Evolutionary conservation across 1,140 invertebrate genomes (phyloP).

Genomic region (Leptinotarsa texana): DNA sequence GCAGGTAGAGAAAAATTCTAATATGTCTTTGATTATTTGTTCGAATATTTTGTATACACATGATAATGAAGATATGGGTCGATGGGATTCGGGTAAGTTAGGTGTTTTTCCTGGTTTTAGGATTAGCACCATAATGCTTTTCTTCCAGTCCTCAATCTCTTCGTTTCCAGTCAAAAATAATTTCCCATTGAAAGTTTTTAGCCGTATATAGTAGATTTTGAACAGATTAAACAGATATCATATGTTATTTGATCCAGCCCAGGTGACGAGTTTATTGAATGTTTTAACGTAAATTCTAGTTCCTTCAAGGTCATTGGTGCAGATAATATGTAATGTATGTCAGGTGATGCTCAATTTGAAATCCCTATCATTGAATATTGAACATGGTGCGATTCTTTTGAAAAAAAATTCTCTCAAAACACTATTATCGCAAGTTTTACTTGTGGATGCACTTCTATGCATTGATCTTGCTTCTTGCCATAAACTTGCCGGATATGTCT

Average conservation of each 20-base stretch:
- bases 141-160: background rate
- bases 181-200: background rate
- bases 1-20: background rate
- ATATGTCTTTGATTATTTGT: background rate
- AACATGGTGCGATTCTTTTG: background rate
- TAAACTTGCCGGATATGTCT: background rate
- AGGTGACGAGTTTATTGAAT: background rate
- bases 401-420: background rate
- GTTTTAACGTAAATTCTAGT: background rate
- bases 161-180: background rate
- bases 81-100: background rate
- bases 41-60: background rate
- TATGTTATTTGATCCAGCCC: background rate
- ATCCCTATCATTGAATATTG: background rate
- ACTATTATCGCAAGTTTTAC: background rate
- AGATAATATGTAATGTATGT: background rate
- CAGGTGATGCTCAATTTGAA: background rate
- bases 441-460: background rate
- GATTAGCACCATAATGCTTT: background rate
- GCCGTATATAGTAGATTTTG: background rate
- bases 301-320: background rate
- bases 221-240: background rate
- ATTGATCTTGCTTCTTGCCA: background rate
- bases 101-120: background rate
- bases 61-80: background rate